Evolutionary conservation across 2,113 vertebrate species (phyloP), one percentile per base, ranked within the genome.

Genomic region (Bostrychus sinensis): DNA sequence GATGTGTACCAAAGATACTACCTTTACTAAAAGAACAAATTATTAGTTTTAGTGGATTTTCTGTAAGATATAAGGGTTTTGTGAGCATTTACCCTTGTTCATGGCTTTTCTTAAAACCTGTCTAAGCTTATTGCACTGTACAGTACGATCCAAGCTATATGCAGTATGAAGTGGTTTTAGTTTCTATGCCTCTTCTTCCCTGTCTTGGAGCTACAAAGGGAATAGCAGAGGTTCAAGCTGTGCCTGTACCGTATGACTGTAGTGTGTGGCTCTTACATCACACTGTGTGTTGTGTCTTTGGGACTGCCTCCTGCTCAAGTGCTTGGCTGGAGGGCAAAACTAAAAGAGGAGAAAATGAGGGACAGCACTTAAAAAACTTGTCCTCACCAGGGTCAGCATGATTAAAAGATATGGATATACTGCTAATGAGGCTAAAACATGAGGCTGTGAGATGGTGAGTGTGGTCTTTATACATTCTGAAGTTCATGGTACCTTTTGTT

Each of bases 341-440:
- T 23, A 46, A 3, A 39, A 60, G 57, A 17, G 59, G 53, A 73
- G 65, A 71, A 71, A 38, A 60, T 25, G 32, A 70, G 41, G 25
- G 50, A 51, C 54, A 28, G 25, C 55, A 23, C 54, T 62, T 37
- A 32, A 46, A 58, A 74, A 68, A 51, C 34, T 28, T 66, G 64
- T 70, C 58, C 46, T 76, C 14, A 2, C 54, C 16, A 13, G 19
- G 69, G 73, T 84, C 63, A 79, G 61, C 48, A 62, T 64, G 70
- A 75, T 85, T 78, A 66, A 62, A 53, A 70, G 72, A 78, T 77
- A 62, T 75, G 72, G 58, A 72, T 63, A 9, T 25, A 59, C 38
- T 41, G 71, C 39, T 3, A 42, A 56, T 14, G 45, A 2, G 10
- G n/a, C n/a, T n/a, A n/a, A n/a, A n/a, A n/a, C n/a, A n/a, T n/a